Conservation (phyloP, 2,888 invertebrate genomes). For the Euspilapteryx auroguttella region DNA sequence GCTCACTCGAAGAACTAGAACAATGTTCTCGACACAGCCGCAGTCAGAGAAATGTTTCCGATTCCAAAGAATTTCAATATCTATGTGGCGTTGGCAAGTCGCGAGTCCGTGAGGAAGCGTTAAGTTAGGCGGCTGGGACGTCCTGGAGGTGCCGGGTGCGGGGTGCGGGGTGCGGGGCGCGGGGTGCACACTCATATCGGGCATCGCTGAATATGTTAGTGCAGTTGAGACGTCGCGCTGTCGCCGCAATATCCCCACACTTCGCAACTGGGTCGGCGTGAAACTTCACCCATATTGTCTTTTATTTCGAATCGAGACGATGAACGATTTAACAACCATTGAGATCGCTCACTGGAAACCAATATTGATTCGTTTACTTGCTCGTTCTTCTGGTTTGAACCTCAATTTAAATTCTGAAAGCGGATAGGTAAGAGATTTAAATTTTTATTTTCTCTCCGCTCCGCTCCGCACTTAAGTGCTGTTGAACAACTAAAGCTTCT, state of each 20-base stretch:
- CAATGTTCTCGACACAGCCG: neutral
- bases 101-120: constrained; percentile 13
- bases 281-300: constrained; percentile 22
- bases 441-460: too few relatives aligned
- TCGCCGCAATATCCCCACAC: constrained; percentile 31
- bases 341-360: too few relatives aligned
- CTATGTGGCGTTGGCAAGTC: constrained; percentile 19
- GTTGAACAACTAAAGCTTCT: too few relatives aligned
- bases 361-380: too few relatives aligned
- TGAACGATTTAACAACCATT: constrained; percentile 5
- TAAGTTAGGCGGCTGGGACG: too few relatives aligned
- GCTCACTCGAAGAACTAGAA: too few relatives aligned
- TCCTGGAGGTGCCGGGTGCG: constrained; percentile 3
- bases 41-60: constrained; percentile 17
- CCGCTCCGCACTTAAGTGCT: too few relatives aligned
- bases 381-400: too few relatives aligned
- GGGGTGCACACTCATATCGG: constrained; percentile 12
- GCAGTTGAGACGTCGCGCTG: constrained; percentile 17
- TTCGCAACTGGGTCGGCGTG: constrained; percentile 24
- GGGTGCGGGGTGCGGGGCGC: constrained; percentile 8
- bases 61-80: constrained; percentile 57
- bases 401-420: too few relatives aligned
- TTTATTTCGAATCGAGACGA: constrained; percentile 16
- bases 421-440: too few relatives aligned
- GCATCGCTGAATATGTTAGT: constrained; percentile 48